Conservation (phyloP, 2,113 vertebrate genomes). For the Pituophis catenifer region DNA sequence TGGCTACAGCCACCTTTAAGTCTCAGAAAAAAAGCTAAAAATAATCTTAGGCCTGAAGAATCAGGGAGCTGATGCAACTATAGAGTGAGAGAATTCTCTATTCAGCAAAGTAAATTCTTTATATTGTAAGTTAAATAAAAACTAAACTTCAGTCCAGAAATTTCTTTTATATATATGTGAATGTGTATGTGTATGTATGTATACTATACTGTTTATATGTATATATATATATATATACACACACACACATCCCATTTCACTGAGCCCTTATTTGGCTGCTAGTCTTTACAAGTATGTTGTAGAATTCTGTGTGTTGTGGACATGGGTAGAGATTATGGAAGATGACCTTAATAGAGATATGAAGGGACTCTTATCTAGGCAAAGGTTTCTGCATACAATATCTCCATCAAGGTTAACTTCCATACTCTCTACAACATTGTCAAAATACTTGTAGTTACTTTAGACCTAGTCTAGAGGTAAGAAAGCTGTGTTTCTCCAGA, state of each 20-base stretch:
- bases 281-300: neutral
- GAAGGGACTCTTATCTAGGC: neutral
- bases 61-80: neutral
- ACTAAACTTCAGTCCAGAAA: slow-evolving; percentile 33
- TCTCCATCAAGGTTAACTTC: neutral
- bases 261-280: slow-evolving; percentile 4
- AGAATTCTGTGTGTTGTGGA: neutral
- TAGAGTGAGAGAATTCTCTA: slow-evolving; percentile 41
- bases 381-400: neutral
- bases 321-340: neutral
- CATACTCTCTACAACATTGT: neutral
- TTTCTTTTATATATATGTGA: slow-evolving; percentile 11
- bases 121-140: slow-evolving; percentile 13
- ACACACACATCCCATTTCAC: neutral
- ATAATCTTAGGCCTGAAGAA: neutral
- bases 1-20: neutral
- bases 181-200: neutral
- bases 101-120: slow-evolving; percentile 28
- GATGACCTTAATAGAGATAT: neutral
- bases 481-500: neutral
- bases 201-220: neutral
- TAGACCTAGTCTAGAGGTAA: neutral
- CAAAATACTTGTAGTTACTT: slow-evolving; percentile 10
- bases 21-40: neutral
- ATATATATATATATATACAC: too few relatives aligned